Evolutionary conservation across 2,113 vertebrate genomes (phyloP).

Genomic region (Epinephelus fuscoguttatus): DNA sequence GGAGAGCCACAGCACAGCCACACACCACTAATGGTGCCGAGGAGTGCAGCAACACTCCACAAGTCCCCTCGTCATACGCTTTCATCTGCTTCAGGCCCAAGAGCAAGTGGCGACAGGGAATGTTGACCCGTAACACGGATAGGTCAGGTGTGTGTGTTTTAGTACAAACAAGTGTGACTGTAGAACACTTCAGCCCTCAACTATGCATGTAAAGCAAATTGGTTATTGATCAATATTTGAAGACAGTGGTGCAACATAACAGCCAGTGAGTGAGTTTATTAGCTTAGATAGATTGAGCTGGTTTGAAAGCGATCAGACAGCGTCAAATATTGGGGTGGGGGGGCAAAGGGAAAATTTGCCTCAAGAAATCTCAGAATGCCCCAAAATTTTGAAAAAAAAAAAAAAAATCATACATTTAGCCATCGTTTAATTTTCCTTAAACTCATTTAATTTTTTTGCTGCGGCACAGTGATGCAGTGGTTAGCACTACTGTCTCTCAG

Average conservation of each 20-base stretch:
- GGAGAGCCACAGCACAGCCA: conserved; percentile 13
- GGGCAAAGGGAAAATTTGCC: too few species aligned
- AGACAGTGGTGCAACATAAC: not conserved
- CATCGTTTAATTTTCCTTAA: too few species aligned
- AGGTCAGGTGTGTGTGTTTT: not conserved
- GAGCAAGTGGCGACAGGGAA: not conserved
- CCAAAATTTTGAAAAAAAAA: too few species aligned
- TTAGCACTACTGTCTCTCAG: too few species aligned
- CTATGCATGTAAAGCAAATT: not conserved
- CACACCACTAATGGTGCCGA: conserved; percentile 26
- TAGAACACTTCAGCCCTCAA: not conserved
- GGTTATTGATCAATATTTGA: not conserved
- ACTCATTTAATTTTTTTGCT: too few species aligned
- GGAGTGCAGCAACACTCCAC: conserved; percentile 24
- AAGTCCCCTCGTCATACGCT: not conserved
- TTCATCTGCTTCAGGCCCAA: conserved; percentile 17
- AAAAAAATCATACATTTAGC: too few species aligned
- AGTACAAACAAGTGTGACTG: conserved; percentile 10
- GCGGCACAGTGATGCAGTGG: too few species aligned
- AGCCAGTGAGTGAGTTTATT: too few species aligned
- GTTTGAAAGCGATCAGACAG: too few species aligned
- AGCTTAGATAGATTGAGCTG: too few species aligned
- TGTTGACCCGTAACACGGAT: not conserved
- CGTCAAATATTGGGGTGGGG: too few species aligned
- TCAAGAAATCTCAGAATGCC: too few species aligned